Evolutionary conservation across 2,113 vertebrate species (phyloP), one percentile per base, ranked within the genome.

Genomic region (Anhinga rufa): DNA sequence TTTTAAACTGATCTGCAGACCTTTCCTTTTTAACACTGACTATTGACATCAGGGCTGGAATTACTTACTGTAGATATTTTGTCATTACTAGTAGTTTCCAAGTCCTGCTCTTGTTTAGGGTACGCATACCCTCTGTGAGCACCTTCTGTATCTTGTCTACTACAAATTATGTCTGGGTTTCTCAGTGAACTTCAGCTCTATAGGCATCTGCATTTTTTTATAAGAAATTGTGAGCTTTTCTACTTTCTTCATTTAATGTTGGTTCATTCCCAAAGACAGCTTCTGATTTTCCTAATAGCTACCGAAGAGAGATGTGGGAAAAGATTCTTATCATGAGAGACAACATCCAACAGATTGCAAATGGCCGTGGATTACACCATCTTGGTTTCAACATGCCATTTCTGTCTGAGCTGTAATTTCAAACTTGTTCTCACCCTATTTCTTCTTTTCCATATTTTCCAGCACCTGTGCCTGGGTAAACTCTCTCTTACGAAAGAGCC

Each of bases 341-440:
- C 38, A 54, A 40, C 89, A 93, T 75, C 76, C 13, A 6, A 29
- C 49, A 38, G 84, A 51, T 91, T 85, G 77, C 93, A 82, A 85
- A 85, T 24, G 57, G 89, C 55, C 78, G 52, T 49, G 81, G 65
- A 72, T 97, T 95, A 49, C 93, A 82, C 89, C 95, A 97, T 60
- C 87, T 69, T 38, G 10, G 36, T 97, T 96, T 94, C 95, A 91
- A 87, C 90, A 84, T 1, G 16, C 36, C 34, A 34, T 54, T 88
- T 91, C 77, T 87, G 65, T 29, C 84, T 19, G 61, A 90, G 94
- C 75, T 87, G 66, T 22, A 61, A 90, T 79, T 90, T 61, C 75
- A 57, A 76, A 79, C 89, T 74, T 38, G 28, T 91, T 77, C 82
- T 84, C 69, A 32, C 64, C 64, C 81, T 71, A 5, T 91, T 86